A percentile compares a stretch with the other conserved stretches of the same genome.
These are phyloP conservation scores for Eolophus roseicapilla DNA, from an alignment of 2,113 vertebrate species.

Conservation along the genomic window DNA sequence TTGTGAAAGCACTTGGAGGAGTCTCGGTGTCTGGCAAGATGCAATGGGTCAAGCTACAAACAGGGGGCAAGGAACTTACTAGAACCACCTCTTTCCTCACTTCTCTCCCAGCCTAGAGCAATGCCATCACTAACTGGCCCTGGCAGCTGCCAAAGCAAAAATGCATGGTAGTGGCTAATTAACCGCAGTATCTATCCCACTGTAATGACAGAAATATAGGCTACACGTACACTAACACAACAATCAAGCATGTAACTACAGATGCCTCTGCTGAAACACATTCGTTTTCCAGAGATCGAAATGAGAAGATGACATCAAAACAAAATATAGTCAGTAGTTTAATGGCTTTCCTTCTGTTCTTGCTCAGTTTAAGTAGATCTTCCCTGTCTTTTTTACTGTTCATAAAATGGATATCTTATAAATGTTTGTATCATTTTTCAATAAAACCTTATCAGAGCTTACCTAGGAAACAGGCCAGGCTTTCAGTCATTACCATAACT, in stretches of 20 bases:
- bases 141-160: background rate
- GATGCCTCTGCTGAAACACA: background rate
- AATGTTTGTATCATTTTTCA: background rate
- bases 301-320: background rate
- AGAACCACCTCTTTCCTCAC: background rate
- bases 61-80: background rate
- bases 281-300: background rate
- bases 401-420: background rate
- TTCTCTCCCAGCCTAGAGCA: background rate
- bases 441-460: background rate
- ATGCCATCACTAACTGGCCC: background rate
- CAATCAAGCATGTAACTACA: background rate
- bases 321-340: accelerated
- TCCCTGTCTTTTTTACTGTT: background rate
- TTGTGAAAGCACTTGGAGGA: conserved; percentile 41
- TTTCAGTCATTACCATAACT: background rate
- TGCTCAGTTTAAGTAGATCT: background rate
- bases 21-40: conserved; percentile 42
- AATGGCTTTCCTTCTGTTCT: background rate
- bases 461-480: background rate
- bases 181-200: background rate
- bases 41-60: background rate
- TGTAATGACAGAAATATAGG: accelerated
- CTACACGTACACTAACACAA: background rate
- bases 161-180: background rate